Conservation (phyloP, 2,888 invertebrate genomes). For the Athalia circularis region DNA sequence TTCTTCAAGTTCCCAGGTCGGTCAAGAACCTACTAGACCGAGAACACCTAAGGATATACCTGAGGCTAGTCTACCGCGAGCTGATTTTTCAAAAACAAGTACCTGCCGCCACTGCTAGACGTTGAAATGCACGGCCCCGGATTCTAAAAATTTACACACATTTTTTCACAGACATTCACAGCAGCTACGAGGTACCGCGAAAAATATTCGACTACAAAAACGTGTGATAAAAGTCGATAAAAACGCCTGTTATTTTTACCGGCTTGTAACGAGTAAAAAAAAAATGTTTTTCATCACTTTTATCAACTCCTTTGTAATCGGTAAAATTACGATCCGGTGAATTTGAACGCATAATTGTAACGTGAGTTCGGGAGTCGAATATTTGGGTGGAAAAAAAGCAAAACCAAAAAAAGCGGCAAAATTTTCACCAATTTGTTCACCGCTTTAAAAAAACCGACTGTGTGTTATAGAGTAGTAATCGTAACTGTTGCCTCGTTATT, state of each 20-base stretch:
- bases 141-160: neutral
- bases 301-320: too few species aligned
- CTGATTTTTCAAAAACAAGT: constrained; percentile 14
- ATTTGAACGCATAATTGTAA: too few species aligned
- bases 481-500: constrained; percentile 42
- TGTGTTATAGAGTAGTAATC: constrained; percentile 19
- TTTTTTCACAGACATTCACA: too few species aligned
- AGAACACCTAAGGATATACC: constrained; percentile 41
- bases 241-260: too few species aligned
- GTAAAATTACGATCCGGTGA: too few species aligned
- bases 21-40: constrained; percentile 43
- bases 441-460: neutral
- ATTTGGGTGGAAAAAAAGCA: neutral
- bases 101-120: neutral
- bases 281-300: too few species aligned
- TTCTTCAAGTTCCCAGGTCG: constrained; percentile 38
- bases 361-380: too few species aligned
- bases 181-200: too few species aligned
- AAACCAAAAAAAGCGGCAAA: neutral
- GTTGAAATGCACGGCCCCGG: neutral
- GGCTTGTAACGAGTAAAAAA: too few species aligned
- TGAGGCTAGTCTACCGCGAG: constrained; percentile 33
- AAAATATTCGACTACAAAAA: too few species aligned
- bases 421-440: neutral
- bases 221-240: too few species aligned